Conservation (phyloP, 2,113 vertebrate genomes). For the Hemibagrus wyckioides region DNA sequence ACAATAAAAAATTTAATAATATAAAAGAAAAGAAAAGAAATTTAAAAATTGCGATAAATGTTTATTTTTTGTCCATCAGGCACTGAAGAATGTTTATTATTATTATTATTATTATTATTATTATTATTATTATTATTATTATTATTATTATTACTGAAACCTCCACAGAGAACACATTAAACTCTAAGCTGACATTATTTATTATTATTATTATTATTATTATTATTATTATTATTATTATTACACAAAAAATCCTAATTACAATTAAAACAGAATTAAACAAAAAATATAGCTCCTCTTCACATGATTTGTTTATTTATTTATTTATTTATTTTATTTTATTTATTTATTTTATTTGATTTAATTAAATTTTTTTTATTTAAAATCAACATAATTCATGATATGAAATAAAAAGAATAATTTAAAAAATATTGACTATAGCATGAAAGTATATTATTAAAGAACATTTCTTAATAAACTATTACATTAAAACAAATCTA, state of each 20-base stretch:
- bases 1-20: too few species aligned
- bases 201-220: background rate
- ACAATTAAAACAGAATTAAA: background rate
- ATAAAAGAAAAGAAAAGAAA: too few species aligned
- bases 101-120: too few species aligned
- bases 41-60: background rate
- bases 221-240: too few species aligned
- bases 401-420: background rate
- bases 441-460: background rate
- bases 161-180: background rate
- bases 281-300: background rate
- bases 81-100: too few species aligned
- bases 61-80: background rate
- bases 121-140: too few species aligned
- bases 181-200: background rate
- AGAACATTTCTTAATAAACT: background rate
- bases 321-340: background rate
- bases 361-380: background rate
- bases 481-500: background rate
- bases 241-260: background rate
- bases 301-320: background rate
- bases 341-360: background rate
- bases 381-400: background rate
- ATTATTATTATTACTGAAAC: background rate
- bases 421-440: background rate